Percentiles rank a stretch among this genome's conserved stretches.
Conservation (phyloP, 2,113 vertebrate genomes). For the Theristicus caerulescens region DNA sequence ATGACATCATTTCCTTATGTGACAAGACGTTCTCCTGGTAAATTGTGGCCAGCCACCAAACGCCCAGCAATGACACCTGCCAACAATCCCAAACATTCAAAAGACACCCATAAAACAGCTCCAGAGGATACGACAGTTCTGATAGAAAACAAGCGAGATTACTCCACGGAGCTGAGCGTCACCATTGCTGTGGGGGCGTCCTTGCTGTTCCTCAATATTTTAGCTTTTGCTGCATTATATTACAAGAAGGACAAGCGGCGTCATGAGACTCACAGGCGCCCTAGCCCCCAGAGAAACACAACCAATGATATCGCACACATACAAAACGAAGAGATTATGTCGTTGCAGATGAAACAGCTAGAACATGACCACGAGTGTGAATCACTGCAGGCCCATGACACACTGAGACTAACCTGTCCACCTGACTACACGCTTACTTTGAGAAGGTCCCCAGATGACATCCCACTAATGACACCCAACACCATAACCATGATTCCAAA, state of each 20-base stretch:
- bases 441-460: slow-evolving; percentile 91
- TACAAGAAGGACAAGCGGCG: slow-evolving; percentile 96
- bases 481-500: slow-evolving; percentile 96
- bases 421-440: slow-evolving; percentile 94
- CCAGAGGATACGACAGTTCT: slow-evolving; percentile 86
- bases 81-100: slow-evolving; percentile 85
- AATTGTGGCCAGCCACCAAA: slow-evolving; percentile 93
- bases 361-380: slow-evolving; percentile 91
- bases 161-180: slow-evolving; percentile 93
- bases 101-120: slow-evolving; percentile 83
- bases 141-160: slow-evolving; percentile 92
- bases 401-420: slow-evolving; percentile 85
- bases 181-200: slow-evolving; percentile 96
- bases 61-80: slow-evolving; percentile 87
- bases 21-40: slow-evolving; percentile 88
- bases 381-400: slow-evolving; percentile 84
- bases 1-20: slow-evolving; percentile 91
- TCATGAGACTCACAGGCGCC: slow-evolving; percentile 88
- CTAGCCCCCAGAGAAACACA: slow-evolving; percentile 85
- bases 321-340: slow-evolving; percentile 92
- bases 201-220: slow-evolving; percentile 92
- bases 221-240: slow-evolving; percentile 93
- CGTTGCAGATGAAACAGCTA: slow-evolving; percentile 93
- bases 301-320: slow-evolving; percentile 87
- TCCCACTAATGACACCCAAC: slow-evolving; percentile 91